Evolutionary conservation across 2,888 invertebrate species (phyloP), one percentile per base, ranked within the genome.

Genomic region (Sesia apiformis): DNA sequence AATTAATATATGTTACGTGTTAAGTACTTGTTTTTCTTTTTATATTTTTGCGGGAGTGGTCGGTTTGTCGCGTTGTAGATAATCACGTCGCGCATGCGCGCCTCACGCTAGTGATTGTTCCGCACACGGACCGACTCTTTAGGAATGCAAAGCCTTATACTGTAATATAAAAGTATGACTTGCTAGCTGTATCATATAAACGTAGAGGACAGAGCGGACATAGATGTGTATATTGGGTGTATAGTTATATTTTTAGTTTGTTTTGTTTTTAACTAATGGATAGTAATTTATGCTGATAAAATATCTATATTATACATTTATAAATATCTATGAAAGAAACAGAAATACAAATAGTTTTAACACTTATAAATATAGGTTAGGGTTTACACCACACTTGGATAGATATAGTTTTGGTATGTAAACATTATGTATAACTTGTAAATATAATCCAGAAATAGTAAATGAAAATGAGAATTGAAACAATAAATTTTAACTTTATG

Each of bases 241-340:
- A 88, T 81, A 88, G 87, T 81, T 84, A 84, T 74, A 67, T 74
- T 81, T 74, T 79, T 79, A 74, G 74, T 77, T 57, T 74, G 72
- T 76, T 78, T 85, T 81, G 73, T 76, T 83, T 76, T 75, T 84
- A 8, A 43, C 8, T 79, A 78, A 77, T 65, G 74, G 76, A 84
- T 88, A 88, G 84, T 89, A 86, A 89, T 89, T 89, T 89, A 89
- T 89, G 88, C 85, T 70, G 81, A 83, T 84, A 81, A 81, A 79
- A 69, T 58, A 61, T 60, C 55, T 60, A 60, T 61, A 59, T 57
- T 81, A 83, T 81, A 84, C 75, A 76, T 80, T 79, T 84, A 84
- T 83, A 67, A 69, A 78, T 78, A 74, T 78, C 72, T 78, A 66
- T 71, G 61, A 77, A 56, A 52, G 57, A 81, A 78, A 85, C 80